Evolutionary conservation across 2,797 vertebrate genomes (phyloP).

Genomic region (Myotis vivesi): DNA sequence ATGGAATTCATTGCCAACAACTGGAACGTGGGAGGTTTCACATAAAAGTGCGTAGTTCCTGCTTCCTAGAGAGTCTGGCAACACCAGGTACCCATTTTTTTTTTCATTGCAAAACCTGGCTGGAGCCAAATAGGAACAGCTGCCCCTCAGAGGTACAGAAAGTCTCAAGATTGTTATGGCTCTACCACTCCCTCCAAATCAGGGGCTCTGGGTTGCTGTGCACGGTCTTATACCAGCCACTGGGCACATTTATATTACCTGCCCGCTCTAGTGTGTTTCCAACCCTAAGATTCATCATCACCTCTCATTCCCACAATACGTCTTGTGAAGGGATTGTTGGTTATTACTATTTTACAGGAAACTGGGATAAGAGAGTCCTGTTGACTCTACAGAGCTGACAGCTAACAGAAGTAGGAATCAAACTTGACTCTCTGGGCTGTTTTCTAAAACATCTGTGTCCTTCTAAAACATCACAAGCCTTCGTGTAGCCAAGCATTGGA

Average conservation of each 20-base stretch:
- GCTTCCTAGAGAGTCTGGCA: conserved; percentile 70
- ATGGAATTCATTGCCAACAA: conserved; percentile 68
- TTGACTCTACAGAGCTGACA: neutral
- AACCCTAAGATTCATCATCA: neutral
- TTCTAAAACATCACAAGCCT: neutral
- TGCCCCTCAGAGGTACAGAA: neutral
- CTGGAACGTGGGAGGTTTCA: conserved; percentile 66
- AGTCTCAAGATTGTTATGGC: neutral
- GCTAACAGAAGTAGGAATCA: neutral
- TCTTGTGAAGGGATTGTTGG: neutral
- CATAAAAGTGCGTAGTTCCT: conserved; percentile 67
- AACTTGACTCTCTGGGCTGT: neutral
- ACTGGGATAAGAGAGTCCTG: neutral
- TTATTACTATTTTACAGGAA: neutral
- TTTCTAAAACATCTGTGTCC: neutral
- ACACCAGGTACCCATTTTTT: conserved; percentile 21
- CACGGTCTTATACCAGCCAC: neutral
- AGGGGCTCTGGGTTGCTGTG: neutral
- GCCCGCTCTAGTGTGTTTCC: neutral
- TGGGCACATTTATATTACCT: neutral
- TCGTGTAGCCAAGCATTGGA: neutral
- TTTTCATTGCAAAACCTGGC: conserved; percentile 45
- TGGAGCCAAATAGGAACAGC: conserved; percentile 4
- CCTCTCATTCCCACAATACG: neutral
- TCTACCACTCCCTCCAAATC: neutral